phyloP scores from a whole-genome alignment of 2,113 vertebrate genomes.

The Marcusenius ussheri region DNA sequence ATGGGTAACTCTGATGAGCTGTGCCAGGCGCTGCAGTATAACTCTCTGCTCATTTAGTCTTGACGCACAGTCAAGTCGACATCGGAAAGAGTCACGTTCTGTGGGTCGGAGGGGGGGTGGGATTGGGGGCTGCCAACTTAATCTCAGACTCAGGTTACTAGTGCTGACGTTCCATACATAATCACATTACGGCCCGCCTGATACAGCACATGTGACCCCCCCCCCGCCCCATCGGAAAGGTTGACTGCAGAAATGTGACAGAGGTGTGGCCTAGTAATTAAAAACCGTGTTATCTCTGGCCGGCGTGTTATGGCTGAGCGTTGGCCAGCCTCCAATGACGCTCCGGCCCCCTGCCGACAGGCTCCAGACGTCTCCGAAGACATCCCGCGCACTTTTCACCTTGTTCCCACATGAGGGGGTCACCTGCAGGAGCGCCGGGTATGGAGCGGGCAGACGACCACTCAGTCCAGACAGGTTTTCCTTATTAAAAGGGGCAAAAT shows the following conservation, averaged over 20 bases:
- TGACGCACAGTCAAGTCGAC: slow-evolving; percentile 26
- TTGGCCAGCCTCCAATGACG: slow-evolving; percentile 63
- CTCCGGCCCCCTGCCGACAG: slow-evolving; percentile 69
- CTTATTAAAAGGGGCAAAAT: slow-evolving; percentile 34
- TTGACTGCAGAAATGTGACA: slow-evolving; percentile 60
- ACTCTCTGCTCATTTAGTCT: slow-evolving; percentile 16
- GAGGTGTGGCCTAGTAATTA: slow-evolving; percentile 71
- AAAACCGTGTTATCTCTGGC: slow-evolving; percentile 75
- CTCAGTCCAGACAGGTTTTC: slow-evolving; percentile 10
- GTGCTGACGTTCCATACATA: slow-evolving; percentile 37
- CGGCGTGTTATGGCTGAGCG: slow-evolving; percentile 68
- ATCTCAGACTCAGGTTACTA: slow-evolving; percentile 35
- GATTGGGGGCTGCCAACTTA: slow-evolving; percentile 22
- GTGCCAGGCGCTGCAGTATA: not conserved
- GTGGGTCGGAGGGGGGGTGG: slow-evolving; percentile 21
- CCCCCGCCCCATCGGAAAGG: slow-evolving; percentile 39
- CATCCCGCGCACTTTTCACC: slow-evolving; percentile 60
- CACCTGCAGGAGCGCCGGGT: not conserved
- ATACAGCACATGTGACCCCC: slow-evolving; percentile 51
- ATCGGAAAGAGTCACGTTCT: slow-evolving; percentile 11
- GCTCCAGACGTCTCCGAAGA: slow-evolving; percentile 75
- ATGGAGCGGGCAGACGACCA: not conserved
- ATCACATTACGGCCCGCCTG: slow-evolving; percentile 59
- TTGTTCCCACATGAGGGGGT: not conserved
- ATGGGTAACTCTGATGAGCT: slow-evolving; percentile 18